Percentiles rank a stretch among this genome's conserved stretches.
Evolutionary conservation across 1,140 invertebrate genomes (phyloP).

Genomic region (Drosophila quadrilineata): DNA sequence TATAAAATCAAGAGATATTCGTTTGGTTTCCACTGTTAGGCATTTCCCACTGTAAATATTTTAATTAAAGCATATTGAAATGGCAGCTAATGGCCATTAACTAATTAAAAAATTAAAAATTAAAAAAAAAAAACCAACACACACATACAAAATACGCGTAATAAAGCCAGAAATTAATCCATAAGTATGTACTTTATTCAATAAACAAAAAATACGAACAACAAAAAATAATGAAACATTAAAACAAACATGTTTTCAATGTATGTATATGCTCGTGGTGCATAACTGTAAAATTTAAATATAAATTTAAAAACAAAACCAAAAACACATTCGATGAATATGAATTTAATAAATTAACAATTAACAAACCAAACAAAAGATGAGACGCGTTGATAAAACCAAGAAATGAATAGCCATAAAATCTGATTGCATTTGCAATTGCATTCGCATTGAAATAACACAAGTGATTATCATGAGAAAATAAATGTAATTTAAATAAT

Average conservation of each 20-base stretch:
- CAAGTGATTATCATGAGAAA: constrained; percentile 76
- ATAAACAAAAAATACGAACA: constrained; percentile 16
- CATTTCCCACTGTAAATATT: constrained; percentile 75
- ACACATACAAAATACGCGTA: constrained; percentile 41
- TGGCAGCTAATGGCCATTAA: constrained; percentile 48
- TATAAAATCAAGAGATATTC: constrained; percentile 27
- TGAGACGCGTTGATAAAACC: constrained; percentile 20
- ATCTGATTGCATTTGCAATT: constrained; percentile 32
- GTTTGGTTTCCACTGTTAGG: constrained; percentile 64
- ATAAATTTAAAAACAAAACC: too few relatives aligned
- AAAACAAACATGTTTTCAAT: constrained; percentile 57
- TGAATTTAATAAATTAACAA: constrained; percentile 60
- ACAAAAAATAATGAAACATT: constrained; percentile 4
- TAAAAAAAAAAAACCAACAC: too few relatives aligned
- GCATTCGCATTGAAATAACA: constrained; percentile 59
- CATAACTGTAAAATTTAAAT: constrained; percentile 65
- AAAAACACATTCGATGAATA: constrained; percentile 68
- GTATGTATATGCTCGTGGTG: constrained; percentile 62
- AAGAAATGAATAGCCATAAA: constrained; percentile 38
- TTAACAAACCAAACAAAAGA: constrained; percentile 14
- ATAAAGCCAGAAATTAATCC: constrained; percentile 33
- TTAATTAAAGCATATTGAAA: constrained; percentile 58
- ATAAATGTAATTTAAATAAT: constrained; percentile 79
- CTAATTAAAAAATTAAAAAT: constrained; percentile 57
- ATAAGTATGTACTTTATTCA: constrained; percentile 54